Evolutionary conservation across 23 tunicate species (phyloP), one percentile per base, ranked within the genome.

Genomic region (Halocynthia aurantium): DNA sequence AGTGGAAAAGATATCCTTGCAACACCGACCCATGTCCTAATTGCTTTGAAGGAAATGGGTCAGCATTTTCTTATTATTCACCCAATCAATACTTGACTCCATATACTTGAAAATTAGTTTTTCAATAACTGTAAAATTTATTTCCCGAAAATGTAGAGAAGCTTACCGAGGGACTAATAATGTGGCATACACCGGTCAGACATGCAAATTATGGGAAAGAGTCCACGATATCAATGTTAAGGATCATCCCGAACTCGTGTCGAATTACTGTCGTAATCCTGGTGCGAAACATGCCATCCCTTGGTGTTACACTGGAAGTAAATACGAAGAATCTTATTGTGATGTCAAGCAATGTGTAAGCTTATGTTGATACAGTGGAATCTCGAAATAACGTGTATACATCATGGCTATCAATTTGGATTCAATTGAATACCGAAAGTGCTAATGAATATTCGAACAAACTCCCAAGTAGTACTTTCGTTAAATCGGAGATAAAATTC

Each of bases 181-280:
- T 6, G 54, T 12, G n/a, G 76, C 75, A 0, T 80, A 67, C 61
- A 51, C 15, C 12, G 90, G 90, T 10, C 40, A 69, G 6, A 22
- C 50, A n/a, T 90, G 97, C 63, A 21, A 68, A 67, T 22, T 50
- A 19, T 90, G 97, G 97, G 10, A 68, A 50, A 22, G 21, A 2
- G 66, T 71, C 49, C 57, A 57, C 17, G 49, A 54, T 5, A 57
- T 69, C 7, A 11, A 70, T 17, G 70, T 77, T 20, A 49, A 52
- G 8, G 53, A 77, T 7, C 72, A 73, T 74, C 52, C 62, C 12
- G 81, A 79, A 31, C 55, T 84, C 54, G 50, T 54, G 40, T 77
- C 54, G 52, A 77, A 56, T 20, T 85, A 20, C 81, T 90, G 90
- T 67, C 82, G 97, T 17, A 90, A 90, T 65, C 97, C 97, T 31